Evolutionary conservation across 2,888 invertebrate species (phyloP).

Genomic region (Periphyllus acericola): DNA sequence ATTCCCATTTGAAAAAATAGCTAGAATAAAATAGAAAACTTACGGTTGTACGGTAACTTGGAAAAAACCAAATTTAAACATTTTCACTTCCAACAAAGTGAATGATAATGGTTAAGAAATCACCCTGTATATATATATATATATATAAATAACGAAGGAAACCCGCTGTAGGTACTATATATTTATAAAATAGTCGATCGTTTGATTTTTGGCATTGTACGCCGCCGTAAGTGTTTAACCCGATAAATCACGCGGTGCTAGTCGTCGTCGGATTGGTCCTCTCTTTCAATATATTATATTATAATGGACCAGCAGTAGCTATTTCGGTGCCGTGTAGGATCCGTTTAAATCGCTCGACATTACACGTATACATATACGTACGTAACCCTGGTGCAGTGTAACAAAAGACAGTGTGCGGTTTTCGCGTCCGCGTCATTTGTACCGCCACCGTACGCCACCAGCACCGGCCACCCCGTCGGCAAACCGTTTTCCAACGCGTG

Average conservation of each 20-base stretch:
- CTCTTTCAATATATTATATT: not conserved
- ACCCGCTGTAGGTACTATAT: not conserved
- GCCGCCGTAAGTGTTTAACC: not conserved
- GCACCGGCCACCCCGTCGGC: not conserved
- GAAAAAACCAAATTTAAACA: too few species aligned
- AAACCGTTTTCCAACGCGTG: not conserved
- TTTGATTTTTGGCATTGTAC: conserved; percentile 15
- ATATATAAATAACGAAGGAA: not conserved
- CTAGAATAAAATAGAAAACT: too few species aligned
- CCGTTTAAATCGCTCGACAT: not conserved
- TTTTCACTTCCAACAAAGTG: too few species aligned
- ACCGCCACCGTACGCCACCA: not conserved
- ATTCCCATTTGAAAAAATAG: too few species aligned
- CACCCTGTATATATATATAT: too few species aligned
- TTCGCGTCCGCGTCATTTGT: conserved; percentile 32
- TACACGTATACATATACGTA: not conserved
- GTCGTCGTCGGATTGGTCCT: not conserved
- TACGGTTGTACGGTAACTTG: too few species aligned
- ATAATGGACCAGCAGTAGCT: not conserved
- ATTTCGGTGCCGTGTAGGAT: not conserved
- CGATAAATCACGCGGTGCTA: not conserved
- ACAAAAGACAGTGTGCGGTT: conserved; percentile 33
- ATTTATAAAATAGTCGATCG: not conserved
- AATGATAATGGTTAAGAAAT: too few species aligned
- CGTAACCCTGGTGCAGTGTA: not conserved